Percentiles rank a stretch among this genome's conserved stretches.
Conservation (phyloP, 2,888 invertebrate species). For the Thelaira solivaga region DNA sequence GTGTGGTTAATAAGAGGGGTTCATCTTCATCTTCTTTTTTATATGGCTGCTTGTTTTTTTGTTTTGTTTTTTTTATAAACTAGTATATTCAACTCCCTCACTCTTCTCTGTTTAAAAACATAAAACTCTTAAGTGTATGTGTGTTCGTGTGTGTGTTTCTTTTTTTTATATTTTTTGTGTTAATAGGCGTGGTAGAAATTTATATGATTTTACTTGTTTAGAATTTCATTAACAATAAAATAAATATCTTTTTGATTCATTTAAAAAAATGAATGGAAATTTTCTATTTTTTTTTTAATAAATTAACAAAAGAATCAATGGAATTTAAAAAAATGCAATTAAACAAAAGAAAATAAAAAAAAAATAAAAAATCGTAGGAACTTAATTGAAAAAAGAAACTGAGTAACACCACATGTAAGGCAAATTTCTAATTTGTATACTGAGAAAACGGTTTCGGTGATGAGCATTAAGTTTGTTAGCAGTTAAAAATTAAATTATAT, state of each 20-base stretch:
- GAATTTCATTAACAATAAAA: slow-evolving; percentile 20
- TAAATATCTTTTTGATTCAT: slow-evolving; percentile 2
- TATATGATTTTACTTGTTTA: neutral
- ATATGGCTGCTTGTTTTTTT: slow-evolving; percentile 50
- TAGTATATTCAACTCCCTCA: slow-evolving; percentile 60
- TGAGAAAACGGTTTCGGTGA: too few species aligned
- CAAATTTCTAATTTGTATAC: too few species aligned
- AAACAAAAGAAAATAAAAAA: neutral
- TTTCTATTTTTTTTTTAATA: neutral
- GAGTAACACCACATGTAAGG: too few species aligned
- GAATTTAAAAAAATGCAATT: neutral
- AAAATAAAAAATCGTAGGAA: too few species aligned
- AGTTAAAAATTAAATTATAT: too few species aligned
- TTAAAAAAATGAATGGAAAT: slow-evolving; percentile 12
- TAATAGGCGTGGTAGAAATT: slow-evolving; percentile 43
- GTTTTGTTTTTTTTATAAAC: slow-evolving; percentile 33
- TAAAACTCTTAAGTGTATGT: neutral
- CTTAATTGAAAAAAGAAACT: too few species aligned
- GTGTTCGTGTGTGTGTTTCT: neutral
- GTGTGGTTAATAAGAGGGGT: slow-evolving; percentile 11
- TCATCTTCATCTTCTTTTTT: slow-evolving; percentile 54
- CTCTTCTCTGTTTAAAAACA: slow-evolving; percentile 41
- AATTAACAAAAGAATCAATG: too few species aligned
- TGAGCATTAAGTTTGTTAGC: too few species aligned
- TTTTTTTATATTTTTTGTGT: neutral